Evolutionary conservation across 2,888 invertebrate species (phyloP), one percentile per base, ranked within the genome.

Genomic region (Zygaena filipendulae): DNA sequence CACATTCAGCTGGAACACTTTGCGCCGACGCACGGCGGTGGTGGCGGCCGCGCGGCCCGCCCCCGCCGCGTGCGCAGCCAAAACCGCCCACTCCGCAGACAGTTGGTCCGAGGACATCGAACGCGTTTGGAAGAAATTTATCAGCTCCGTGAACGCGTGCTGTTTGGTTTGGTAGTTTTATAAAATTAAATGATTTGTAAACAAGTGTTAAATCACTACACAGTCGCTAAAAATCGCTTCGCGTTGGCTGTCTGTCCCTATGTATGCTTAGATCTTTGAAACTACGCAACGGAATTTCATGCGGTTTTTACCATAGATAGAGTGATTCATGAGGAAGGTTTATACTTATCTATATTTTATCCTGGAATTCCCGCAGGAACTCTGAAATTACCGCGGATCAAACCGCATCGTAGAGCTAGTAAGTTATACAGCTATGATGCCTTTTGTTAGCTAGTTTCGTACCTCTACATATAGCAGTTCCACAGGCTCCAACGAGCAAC

Each of bases 381-480:
- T n/a, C n/a, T n/a, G n/a, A n/a, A n/a, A n/a, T n/a, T n/a, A n/a
- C n/a, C n/a, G n/a, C n/a, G n/a, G n/a, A n/a, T n/a, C n/a, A n/a
- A n/a, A n/a, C n/a, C n/a, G n/a, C n/a, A n/a, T n/a, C n/a, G n/a
- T n/a, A n/a, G n/a, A n/a, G n/a, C n/a, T n/a, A n/a, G n/a, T n/a
- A 3, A 20, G n/a, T 11, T 11, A 13, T 23, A 23, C 3, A 23
- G 11, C 8, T 23, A 23, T 11, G 2, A n/a, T n/a, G n/a, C n/a
- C n/a, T n/a, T n/a, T n/a, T n/a, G n/a, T n/a, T n/a, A n/a, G n/a
- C n/a, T n/a, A n/a, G n/a, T n/a, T n/a, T n/a, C n/a, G n/a, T n/a
- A 91, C 92, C 83, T 90, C 87, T 50, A 91, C 84, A 62, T 92
- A 92, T 8, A 88, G 82, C 23, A 90, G 67, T 64, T 92, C 91